Percentiles rank a stretch among this genome's conserved stretches.
Evolutionary conservation across 1,140 invertebrate species (phyloP).

Genomic region (Orussus abietinus): DNA sequence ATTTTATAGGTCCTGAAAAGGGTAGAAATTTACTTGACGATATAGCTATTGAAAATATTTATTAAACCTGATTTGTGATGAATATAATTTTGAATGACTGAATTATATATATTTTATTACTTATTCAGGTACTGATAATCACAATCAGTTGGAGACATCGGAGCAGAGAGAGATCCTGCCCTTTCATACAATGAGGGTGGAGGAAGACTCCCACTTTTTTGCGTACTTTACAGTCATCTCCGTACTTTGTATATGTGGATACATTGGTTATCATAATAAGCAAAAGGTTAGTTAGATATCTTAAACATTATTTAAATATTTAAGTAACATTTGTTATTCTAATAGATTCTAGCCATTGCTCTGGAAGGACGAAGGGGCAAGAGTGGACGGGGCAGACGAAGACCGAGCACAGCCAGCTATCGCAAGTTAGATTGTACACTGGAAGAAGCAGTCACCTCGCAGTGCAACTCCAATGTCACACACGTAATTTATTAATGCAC

Average conservation of each 20-base stretch:
- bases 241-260: slow-evolving; percentile 58
- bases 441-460: slow-evolving; percentile 62
- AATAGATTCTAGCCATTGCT: slow-evolving; percentile 57
- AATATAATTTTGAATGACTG: not conserved
- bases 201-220: slow-evolving; percentile 60
- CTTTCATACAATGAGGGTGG: slow-evolving; percentile 13
- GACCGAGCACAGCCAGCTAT: slow-evolving; percentile 59
- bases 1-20: not conserved
- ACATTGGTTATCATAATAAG: slow-evolving; percentile 66
- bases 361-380: slow-evolving; percentile 56
- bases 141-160: slow-evolving; percentile 3
- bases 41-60: not conserved
- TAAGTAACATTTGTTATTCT: slow-evolving; percentile 4
- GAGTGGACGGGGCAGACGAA: slow-evolving; percentile 46
- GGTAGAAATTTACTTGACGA: not conserved
- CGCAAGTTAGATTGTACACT: slow-evolving; percentile 61
- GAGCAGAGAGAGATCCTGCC: slow-evolving; percentile 10
- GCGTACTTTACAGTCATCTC: slow-evolving; percentile 61
- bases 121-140: slow-evolving; percentile 15
- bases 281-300: slow-evolving; percentile 57
- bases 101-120: not conserved
- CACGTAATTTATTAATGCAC: slow-evolving; percentile 50
- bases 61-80: slow-evolving; percentile 5
- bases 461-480: slow-evolving; percentile 48
- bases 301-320: not conserved